Evolutionary conservation across 2,888 invertebrate species (phyloP).

Genomic region (Lycophotia porphyrea): DNA sequence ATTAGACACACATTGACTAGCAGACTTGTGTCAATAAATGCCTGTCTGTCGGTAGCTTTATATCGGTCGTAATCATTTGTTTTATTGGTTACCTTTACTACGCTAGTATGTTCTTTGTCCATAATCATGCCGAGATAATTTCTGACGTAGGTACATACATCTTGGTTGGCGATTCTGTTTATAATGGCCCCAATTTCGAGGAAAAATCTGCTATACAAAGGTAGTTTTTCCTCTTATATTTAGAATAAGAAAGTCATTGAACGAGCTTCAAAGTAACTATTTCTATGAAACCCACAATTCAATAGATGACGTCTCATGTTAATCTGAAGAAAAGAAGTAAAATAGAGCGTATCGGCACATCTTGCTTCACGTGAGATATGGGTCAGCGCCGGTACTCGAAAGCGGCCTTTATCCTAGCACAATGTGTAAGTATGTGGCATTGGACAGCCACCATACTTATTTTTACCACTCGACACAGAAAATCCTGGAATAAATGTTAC

Average conservation of each 20-base stretch:
- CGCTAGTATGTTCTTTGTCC: constrained; percentile 47
- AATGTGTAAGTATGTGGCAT: constrained; percentile 52
- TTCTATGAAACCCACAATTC: constrained; percentile 3
- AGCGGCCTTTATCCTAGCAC: constrained; percentile 56
- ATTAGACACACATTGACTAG: constrained; percentile 63
- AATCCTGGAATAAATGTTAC: constrained; percentile 46
- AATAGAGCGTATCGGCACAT: constrained; percentile 54
- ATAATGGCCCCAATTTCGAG: constrained; percentile 21
- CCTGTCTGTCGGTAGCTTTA: constrained; percentile 50
- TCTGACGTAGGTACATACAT: constrained; percentile 32
- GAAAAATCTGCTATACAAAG: constrained; percentile 26
- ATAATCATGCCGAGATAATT: constrained; percentile 48
- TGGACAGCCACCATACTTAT: constrained; percentile 53
- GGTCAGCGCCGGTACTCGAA: constrained; percentile 54
- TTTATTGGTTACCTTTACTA: constrained; percentile 63
- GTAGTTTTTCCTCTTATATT: constrained; percentile 32
- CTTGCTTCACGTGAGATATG: constrained; percentile 61
- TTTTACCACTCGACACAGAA: constrained; percentile 43
- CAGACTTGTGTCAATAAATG: constrained; percentile 58
- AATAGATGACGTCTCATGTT: constrained; percentile 25
- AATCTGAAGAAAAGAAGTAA: constrained; percentile 57
- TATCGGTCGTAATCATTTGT: constrained; percentile 59
- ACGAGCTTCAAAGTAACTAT: constrained; percentile 19
- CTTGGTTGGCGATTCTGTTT: constrained; percentile 33
- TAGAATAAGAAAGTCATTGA: constrained; percentile 23